Base-by-base conservation (phyloP, 2,113 vertebrate species). In the Dolichotis patagonum region DNA sequence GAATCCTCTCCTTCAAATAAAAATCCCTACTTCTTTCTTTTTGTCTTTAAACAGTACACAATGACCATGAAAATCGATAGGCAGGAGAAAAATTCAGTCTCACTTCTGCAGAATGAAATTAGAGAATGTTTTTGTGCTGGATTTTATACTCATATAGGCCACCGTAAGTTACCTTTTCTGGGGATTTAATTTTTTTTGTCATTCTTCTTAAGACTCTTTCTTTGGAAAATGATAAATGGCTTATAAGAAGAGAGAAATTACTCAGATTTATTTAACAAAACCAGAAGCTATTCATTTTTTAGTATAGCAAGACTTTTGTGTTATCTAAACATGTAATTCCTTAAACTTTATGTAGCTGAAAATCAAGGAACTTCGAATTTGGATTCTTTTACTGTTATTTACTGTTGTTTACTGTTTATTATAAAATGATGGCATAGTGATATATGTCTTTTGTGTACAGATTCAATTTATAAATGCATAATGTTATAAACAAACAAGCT, bases 211-310 rank as follows among this genome's bases (percentile, higher is more conserved):
- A 90, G 41, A 0, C 14, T 86, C 56, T 88, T 87, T 90, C 81
- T 90, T 28, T 92, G 81, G 35, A 90, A 97, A 96, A 77, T 77
- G 28, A 95, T 71, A 95, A 78, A 95, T 80, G 67, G 41, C n/a
- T 49, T 96, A 17, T 80, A 75, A 67, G 58, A 91, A 87, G 43
- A 95, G 26, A 32, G n/a, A 86, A 5, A 84, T 89, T 93, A 49
- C 58, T 94, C 67, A 93, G 0, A 0, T 84, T 91, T 80, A 52
- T 62, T 7, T 56, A 81, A 91, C 20, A 85, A 94, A 96, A 89
- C 63, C 11, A 90, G 46, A 1, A 22, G 81, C 49, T 63, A 43
- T 58, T 93, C 13, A 80, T 32, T 95, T 62, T 93, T 28, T 94
- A 88, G 19, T 91, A 52, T 32, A 78, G 7, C 28, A 35, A 35